Percentiles rank a stretch among this genome's conserved stretches.
phyloP scores from a whole-genome alignment of 2,888 invertebrate genomes.

The Uropetala carovei region DNA sequence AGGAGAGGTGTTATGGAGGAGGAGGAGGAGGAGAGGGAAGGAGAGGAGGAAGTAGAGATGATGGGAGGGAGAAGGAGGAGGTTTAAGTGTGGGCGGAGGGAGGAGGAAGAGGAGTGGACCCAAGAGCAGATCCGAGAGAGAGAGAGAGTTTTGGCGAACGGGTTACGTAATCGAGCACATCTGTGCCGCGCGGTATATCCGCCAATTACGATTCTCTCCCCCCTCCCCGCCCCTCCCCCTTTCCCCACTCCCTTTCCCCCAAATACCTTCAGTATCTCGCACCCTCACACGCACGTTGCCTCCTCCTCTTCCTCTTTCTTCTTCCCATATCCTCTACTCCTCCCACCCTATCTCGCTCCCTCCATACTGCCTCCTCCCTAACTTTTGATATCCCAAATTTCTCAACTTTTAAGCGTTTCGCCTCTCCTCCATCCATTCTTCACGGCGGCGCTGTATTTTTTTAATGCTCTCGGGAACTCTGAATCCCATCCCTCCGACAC shows the following conservation, averaged over 20 bases:
- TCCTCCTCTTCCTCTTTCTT: background rate
- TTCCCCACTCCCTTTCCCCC: background rate
- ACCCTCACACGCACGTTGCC: background rate
- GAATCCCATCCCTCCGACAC: constrained; percentile 3
- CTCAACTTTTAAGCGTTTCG: constrained; percentile 40
- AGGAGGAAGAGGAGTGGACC: background rate
- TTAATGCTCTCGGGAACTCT: constrained; percentile 37
- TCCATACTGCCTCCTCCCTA: background rate
- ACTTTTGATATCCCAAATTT: constrained; percentile 57
- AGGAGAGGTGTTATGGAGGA: background rate
- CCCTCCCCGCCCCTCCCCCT: background rate
- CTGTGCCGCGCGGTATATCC: constrained; percentile 49
- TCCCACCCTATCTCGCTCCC: background rate
- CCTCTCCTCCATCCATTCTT: constrained; percentile 23
- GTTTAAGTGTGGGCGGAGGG: background rate
- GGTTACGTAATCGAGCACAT: constrained; percentile 44
- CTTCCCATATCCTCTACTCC: background rate
- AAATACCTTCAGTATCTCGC: background rate
- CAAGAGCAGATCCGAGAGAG: background rate
- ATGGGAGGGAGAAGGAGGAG: background rate
- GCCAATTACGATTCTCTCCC: constrained; percentile 46
- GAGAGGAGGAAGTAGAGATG: background rate
- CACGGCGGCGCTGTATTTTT: constrained; percentile 35
- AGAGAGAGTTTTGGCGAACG: background rate
- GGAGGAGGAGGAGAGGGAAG: background rate